These are phyloP conservation scores for Turritopsis dohrnii DNA, from an alignment of 30 jellyfish, hydroid and myxozoan species.

Conservation along the genomic window DNA sequence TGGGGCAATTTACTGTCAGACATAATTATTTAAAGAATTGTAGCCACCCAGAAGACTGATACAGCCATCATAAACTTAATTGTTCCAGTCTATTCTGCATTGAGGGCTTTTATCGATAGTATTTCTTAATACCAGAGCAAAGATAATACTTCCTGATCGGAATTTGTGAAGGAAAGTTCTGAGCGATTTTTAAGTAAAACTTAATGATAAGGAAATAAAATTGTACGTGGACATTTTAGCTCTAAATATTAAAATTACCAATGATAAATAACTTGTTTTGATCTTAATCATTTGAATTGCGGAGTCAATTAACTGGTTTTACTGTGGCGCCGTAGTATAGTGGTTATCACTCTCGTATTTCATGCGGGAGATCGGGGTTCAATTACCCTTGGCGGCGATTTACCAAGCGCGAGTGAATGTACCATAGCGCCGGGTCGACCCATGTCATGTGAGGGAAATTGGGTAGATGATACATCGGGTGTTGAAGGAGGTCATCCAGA, in stretches of 20 bases:
- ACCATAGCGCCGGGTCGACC: no score
- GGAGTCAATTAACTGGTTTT: no score
- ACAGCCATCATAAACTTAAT: neutral
- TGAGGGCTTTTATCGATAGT: neutral
- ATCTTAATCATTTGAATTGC: no score
- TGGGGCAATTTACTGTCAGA: neutral
- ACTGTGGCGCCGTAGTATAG: no score
- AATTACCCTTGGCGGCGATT: no score
- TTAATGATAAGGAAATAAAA: neutral
- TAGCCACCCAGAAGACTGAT: neutral
- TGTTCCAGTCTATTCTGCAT: neutral
- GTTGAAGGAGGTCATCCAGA: no score
- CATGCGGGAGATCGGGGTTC: no score
- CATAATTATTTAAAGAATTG: neutral
- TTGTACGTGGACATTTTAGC: neutral
- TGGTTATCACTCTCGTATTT: no score
- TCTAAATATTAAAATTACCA: neutral
- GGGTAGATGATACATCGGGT: no score
- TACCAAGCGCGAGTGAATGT: no score
- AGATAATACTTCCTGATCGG: neutral
- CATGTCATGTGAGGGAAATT: no score
- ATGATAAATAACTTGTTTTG: no score
- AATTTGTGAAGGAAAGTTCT: neutral
- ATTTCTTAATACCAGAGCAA: neutral
- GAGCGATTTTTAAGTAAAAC: neutral